phyloP scores from a whole-genome alignment of 2,113 vertebrate species.

The Arizona elegans region DNA sequence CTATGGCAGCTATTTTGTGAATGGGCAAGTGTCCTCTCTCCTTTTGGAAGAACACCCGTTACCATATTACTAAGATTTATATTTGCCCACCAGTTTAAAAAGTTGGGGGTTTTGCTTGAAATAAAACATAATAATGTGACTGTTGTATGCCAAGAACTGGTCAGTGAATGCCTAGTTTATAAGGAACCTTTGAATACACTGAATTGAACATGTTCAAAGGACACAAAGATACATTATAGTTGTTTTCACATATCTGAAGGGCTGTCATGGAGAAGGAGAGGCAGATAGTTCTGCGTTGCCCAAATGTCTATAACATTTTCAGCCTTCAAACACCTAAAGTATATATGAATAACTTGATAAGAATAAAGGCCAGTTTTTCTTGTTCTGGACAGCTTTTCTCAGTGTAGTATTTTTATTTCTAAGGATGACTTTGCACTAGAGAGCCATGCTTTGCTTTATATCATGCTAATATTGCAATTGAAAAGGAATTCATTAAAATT shows the following conservation, averaged over 20 bases:
- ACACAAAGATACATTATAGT: neutral
- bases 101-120: neutral
- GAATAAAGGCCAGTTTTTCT: neutral
- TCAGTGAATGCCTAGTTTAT: neutral
- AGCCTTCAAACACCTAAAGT: neutral
- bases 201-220: neutral
- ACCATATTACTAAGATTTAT: neutral
- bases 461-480: neutral
- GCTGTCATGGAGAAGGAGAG: neutral
- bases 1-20: neutral
- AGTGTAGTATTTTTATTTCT: neutral
- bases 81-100: neutral
- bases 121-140: neutral
- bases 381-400: neutral
- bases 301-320: neutral
- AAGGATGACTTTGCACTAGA: neutral
- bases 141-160: neutral
- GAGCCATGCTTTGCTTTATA: neutral
- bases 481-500: neutral
- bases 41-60: neutral
- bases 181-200: neutral
- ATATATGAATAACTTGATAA: neutral
- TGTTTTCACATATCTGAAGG: neutral
- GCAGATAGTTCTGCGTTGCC: neutral
- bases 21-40: neutral